Evolutionary conservation across 2,888 invertebrate species (phyloP).

Genomic region (Sesia bembeciformis): DNA sequence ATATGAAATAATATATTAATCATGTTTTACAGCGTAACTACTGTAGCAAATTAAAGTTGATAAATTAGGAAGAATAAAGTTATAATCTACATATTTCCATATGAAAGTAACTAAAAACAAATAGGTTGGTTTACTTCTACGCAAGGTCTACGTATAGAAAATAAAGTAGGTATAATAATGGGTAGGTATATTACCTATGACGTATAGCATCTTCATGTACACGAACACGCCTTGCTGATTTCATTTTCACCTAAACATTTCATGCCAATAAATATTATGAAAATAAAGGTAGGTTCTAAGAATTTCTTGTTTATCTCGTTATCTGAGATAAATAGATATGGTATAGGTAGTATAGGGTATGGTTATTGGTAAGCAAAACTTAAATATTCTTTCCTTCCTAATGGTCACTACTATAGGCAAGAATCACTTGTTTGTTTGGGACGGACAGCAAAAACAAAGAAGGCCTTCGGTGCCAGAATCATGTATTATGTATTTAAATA

Average conservation of each 20-base stretch:
- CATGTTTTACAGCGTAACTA: too few relatives aligned
- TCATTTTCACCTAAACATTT: constrained; percentile 73
- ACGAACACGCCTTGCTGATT: constrained; percentile 70
- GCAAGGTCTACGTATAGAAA: constrained; percentile 34
- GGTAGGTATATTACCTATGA: constrained; percentile 55
- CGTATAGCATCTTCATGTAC: constrained; percentile 72
- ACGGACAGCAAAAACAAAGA: not conserved
- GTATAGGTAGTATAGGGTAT: not conserved
- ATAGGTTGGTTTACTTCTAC: constrained; percentile 26
- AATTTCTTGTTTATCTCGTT: not conserved
- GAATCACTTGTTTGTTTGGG: not conserved
- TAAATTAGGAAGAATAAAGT: not conserved
- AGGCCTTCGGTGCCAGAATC: not conserved
- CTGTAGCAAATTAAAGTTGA: not conserved
- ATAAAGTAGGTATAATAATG: constrained; percentile 33
- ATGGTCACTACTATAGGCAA: not conserved
- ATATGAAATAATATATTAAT: too few relatives aligned
- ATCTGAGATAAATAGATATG: not conserved
- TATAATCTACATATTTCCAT: not conserved
- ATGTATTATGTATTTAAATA: not conserved
- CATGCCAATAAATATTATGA: constrained; percentile 52
- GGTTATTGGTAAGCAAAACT: not conserved
- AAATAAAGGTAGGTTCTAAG: not conserved
- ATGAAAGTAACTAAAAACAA: constrained; percentile 11
- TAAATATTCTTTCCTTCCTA: too few relatives aligned